Evolutionary conservation across 2,113 vertebrate species (phyloP).

Genomic region (Oophaga pumilio): DNA sequence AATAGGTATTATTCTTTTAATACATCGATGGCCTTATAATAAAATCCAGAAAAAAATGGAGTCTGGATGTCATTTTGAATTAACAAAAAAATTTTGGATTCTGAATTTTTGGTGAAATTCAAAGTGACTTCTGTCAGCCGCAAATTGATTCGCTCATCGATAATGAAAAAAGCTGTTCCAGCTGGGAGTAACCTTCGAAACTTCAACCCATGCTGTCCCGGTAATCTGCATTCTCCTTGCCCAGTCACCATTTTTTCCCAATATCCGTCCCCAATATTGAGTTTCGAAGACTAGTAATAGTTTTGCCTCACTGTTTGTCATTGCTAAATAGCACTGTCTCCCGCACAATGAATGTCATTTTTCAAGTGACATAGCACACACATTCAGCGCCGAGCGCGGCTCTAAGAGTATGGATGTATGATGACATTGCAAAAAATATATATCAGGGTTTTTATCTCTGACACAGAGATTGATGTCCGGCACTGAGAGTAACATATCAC

Average conservation of each 20-base stretch:
- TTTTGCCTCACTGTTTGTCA: conserved; percentile 54
- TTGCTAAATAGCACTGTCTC: conserved; percentile 58
- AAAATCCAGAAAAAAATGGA: too few species aligned
- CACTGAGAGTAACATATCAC: conserved; percentile 40
- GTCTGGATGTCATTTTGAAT: too few species aligned
- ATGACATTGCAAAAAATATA: conserved; percentile 51
- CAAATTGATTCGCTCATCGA: too few species aligned
- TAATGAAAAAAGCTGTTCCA: too few species aligned
- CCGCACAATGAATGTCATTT: conserved; percentile 57
- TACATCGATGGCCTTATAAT: too few species aligned
- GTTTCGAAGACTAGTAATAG: conserved; percentile 42
- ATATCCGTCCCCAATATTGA: conserved; percentile 43
- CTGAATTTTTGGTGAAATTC: too few species aligned
- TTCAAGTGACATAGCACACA: conserved; percentile 43
- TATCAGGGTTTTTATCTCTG: conserved; percentile 40
- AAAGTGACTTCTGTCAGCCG: too few species aligned
- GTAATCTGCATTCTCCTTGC: conserved; percentile 12
- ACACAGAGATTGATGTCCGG: conserved; percentile 35
- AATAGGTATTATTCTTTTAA: too few species aligned
- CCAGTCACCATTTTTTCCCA: conserved; percentile 10
- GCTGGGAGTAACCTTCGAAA: too few species aligned
- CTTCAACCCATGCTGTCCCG: too few species aligned
- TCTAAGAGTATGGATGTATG: conserved; percentile 31
- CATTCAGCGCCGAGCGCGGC: neutral
- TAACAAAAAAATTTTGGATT: too few species aligned